A percentile compares a stretch with the other conserved stretches of the same genome.
Conservation (phyloP, 2,888 invertebrate species). For the Lasiommata megera region DNA sequence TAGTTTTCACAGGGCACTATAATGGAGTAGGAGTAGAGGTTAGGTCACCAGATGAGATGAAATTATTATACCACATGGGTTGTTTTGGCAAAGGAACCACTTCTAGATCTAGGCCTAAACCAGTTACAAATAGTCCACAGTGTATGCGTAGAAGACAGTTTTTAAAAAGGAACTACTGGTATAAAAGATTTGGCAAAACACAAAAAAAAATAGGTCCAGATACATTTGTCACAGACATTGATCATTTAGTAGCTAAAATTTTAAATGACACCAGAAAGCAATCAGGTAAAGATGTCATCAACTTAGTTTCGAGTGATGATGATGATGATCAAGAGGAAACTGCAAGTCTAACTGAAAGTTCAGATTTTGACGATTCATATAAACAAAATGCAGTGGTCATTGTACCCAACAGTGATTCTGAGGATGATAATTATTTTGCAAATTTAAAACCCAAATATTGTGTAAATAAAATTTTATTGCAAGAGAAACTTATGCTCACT, state of each 20-base stretch:
- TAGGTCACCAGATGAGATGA: slow-evolving; percentile 80
- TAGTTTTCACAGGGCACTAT: slow-evolving; percentile 82
- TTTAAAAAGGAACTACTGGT: slow-evolving; percentile 80
- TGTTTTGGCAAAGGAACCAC: slow-evolving; percentile 88
- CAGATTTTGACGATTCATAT: slow-evolving; percentile 37
- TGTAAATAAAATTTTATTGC: slow-evolving; percentile 79
- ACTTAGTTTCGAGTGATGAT: slow-evolving; percentile 73
- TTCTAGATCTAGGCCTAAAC: slow-evolving; percentile 80
- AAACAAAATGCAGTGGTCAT: slow-evolving; percentile 76
- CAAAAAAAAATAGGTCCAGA: slow-evolving; percentile 42
- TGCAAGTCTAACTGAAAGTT: slow-evolving; percentile 33
- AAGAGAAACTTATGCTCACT: slow-evolving; percentile 85
- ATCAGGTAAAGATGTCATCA: slow-evolving; percentile 61
- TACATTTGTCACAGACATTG: slow-evolving; percentile 55
- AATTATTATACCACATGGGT: slow-evolving; percentile 85
- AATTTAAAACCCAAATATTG: slow-evolving; percentile 82
- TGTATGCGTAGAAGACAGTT: slow-evolving; percentile 83
- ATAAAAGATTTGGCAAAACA: slow-evolving; percentile 57
- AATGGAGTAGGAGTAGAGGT: slow-evolving; percentile 86
- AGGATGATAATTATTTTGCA: slow-evolving; percentile 83
- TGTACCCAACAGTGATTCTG: slow-evolving; percentile 84
- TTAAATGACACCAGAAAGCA: slow-evolving; percentile 47
- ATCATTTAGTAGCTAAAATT: slow-evolving; percentile 54
- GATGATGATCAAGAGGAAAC: slow-evolving; percentile 47
- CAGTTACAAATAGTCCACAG: slow-evolving; percentile 58